Conservation (phyloP, 2,888 invertebrate species). For the Plebejus melissa region DNA sequence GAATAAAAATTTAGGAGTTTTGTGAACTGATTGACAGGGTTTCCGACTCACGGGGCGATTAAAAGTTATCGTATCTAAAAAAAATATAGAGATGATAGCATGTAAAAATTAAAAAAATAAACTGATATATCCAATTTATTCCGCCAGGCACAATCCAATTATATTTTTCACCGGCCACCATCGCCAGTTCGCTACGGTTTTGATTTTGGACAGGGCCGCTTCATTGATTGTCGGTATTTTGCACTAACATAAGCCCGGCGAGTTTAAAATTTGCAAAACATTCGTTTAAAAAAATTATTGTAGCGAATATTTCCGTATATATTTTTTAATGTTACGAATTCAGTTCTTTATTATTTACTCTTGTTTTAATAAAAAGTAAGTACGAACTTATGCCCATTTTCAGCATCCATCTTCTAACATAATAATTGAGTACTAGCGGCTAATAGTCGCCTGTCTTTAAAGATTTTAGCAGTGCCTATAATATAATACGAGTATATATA, state of each 20-base stretch:
- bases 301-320: not conserved
- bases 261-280: conserved; percentile 7
- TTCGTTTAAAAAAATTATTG: not conserved
- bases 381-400: too few relatives aligned
- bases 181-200: conserved; percentile 55
- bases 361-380: not conserved
- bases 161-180: conserved; percentile 59
- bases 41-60: not conserved
- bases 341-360: not conserved
- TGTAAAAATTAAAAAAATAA: conserved; percentile 21
- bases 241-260: conserved; percentile 13
- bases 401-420: too few relatives aligned
- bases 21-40: not conserved
- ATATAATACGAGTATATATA: too few relatives aligned
- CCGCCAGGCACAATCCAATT: conserved; percentile 68
- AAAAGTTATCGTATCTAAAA: conserved; percentile 15
- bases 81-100: conserved; percentile 39
- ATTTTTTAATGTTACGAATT: not conserved
- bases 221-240: conserved; percentile 48
- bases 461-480: too few relatives aligned
- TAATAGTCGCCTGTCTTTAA: too few relatives aligned
- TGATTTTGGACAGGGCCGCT: conserved; percentile 43
- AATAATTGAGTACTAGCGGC: too few relatives aligned
- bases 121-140: conserved; percentile 58
- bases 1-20: not conserved